Evolutionary conservation across 2,888 invertebrate species (phyloP), one percentile per base, ranked within the genome.

Genomic region (Halocaridina rubra): DNA sequence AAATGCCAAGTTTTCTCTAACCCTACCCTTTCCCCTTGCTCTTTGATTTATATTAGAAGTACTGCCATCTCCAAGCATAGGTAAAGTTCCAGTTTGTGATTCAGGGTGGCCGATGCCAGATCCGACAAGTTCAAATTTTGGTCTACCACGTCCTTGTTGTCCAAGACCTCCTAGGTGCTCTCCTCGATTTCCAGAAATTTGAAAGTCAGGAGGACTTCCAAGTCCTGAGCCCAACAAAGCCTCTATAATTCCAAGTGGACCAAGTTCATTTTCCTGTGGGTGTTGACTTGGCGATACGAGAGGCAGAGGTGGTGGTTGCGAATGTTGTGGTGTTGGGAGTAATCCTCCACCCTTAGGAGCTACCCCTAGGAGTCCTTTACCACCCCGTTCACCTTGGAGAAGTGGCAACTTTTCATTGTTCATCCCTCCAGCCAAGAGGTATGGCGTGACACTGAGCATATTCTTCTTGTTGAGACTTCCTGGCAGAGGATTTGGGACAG

Each of bases 331-430:
- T 8, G 75, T 64, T 29, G 75, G 78, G 24, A 84, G 82, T 19
- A 84, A 78, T 27, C 82, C 77, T 33, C 32, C 27, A 16, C 32
- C 30, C 13, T 10, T 29, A 19, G 82, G 82, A 59, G 77, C 39
- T 46, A 78, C 82, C 29, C 82, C 82, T 22, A 84, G 78, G n/a
- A 84, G 78, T 32, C 82, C 82, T 29, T 84, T 59, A 24, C 82
- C 82, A 61, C 72, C 82, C 59, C 78, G 69, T 27, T 33, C 82
- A 72, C 82, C 82, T 61, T 84, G 33, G 24, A 78, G 81, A 46
- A 82, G 81, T 30, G 77, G 81, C 57, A 82, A 53, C 69, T 82
- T 82, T 59, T 75, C 53, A 75, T 64, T 76, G 75, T 64, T 39
- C 46, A 81, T 75, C 53, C 75, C 81, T 33, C 79, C 79, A 39